Percentiles rank a stretch among this genome's conserved stretches.
These are phyloP conservation scores for Peucedramus taeniatus DNA, from an alignment of 2,113 vertebrate species.

Conservation along the genomic window DNA sequence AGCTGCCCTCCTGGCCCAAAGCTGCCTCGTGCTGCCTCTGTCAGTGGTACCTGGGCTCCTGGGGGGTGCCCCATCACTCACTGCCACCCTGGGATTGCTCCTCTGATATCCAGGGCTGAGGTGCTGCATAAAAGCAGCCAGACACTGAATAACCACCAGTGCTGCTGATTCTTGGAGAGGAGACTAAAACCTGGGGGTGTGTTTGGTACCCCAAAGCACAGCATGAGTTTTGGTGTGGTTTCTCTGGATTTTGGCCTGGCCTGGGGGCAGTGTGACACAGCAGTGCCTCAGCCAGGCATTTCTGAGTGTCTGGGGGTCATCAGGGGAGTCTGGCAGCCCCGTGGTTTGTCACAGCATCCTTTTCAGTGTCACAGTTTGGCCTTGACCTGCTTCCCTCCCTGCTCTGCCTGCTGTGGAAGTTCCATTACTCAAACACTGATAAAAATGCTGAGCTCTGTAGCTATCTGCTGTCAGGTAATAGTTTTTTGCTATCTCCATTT, in stretches of 20 bases:
- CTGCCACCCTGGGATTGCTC: not conserved
- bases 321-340: not conserved
- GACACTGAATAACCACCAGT: not conserved
- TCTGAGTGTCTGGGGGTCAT: not conserved
- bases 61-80: accelerated
- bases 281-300: not conserved
- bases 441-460: constrained; percentile 1
- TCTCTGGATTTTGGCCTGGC: not conserved
- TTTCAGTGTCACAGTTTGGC: not conserved
- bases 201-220: not conserved
- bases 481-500: not conserved
- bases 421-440: constrained; percentile 6
- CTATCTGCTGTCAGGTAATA: constrained; percentile 16
- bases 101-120: not conserved
- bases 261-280: not conserved
- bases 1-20: not conserved
- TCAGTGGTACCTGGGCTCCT: not conserved
- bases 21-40: not conserved
- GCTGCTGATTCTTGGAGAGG: not conserved
- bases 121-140: not conserved
- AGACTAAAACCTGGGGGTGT: not conserved
- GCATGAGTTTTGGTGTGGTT: accelerated
- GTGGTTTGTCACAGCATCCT: not conserved
- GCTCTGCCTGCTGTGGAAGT: not conserved
- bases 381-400: not conserved